These are phyloP conservation scores for Pyrgilauda ruficollis DNA, from an alignment of 2,113 vertebrate species.

Conservation along the genomic window DNA sequence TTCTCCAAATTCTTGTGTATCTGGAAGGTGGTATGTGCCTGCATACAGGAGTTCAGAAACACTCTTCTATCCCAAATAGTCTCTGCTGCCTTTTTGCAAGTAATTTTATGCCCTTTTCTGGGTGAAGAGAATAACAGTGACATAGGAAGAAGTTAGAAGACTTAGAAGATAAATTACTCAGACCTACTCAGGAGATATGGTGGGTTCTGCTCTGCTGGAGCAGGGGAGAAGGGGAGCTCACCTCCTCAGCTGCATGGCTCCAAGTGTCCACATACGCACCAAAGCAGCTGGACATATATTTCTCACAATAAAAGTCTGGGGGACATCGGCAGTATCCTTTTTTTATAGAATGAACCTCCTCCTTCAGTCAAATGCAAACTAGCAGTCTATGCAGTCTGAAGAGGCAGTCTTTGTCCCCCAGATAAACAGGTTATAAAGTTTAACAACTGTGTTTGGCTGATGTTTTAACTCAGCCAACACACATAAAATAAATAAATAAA, in stretches of 20 bases:
- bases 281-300: not conserved
- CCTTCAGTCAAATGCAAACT: not conserved
- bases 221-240: not conserved
- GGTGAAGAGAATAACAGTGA: not conserved
- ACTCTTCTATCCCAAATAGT: not conserved
- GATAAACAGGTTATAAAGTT: constrained; percentile 5
- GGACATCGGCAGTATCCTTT: not conserved
- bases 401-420: not conserved
- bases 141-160: not conserved
- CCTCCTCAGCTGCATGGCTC: not conserved
- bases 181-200: not conserved
- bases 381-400: not conserved
- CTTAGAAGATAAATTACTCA: not conserved
- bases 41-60: not conserved
- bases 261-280: not conserved
- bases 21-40: not conserved
- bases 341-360: not conserved
- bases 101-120: not conserved
- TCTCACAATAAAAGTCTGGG: not conserved
- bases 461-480: not conserved
- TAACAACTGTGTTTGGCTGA: not conserved
- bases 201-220: not conserved
- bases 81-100: not conserved
- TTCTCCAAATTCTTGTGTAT: not conserved
- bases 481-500: not conserved